Percentiles rank a stretch among this genome's conserved stretches.
These are phyloP conservation scores for Cottoperca gobio DNA, from an alignment of 2,797 vertebrate species.

Conservation along the genomic window DNA sequence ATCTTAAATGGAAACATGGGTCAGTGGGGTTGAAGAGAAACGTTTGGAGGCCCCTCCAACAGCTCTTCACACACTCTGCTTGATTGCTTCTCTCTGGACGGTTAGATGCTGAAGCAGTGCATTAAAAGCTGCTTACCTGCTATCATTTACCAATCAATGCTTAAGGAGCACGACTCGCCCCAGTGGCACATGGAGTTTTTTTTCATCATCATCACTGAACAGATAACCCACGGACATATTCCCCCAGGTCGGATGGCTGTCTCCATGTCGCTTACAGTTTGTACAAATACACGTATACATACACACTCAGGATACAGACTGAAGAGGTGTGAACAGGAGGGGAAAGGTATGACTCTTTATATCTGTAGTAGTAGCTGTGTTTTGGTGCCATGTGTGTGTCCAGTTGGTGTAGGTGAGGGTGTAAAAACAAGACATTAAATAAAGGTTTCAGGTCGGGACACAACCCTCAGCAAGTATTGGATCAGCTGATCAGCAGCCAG, in stretches of 20 bases:
- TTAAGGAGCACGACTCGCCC: background rate
- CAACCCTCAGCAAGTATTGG: background rate
- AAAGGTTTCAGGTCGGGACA: background rate
- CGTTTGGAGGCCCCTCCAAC: background rate
- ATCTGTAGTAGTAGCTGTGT: background rate
- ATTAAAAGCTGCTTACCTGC: constrained; percentile 3
- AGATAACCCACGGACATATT: background rate
- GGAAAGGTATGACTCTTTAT: background rate
- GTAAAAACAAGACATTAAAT: background rate
- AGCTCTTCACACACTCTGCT: background rate
- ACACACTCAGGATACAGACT: background rate
- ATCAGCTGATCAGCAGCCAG: constrained; percentile 15
- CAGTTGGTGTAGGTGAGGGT: background rate
- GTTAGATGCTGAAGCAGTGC: background rate
- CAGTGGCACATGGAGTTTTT: background rate
- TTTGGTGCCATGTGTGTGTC: background rate
- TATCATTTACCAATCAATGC: background rate
- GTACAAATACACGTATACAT: too few species aligned
- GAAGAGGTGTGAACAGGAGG: background rate
- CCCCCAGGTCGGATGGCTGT: background rate
- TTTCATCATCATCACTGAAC: background rate
- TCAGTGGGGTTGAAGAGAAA: background rate
- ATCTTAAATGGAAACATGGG: background rate
- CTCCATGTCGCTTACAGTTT: background rate
- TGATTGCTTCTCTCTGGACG: background rate